Percentiles rank a stretch among this genome's conserved stretches.
Conservation (phyloP, 2,113 vertebrate genomes). For the Gadus macrocephalus region DNA sequence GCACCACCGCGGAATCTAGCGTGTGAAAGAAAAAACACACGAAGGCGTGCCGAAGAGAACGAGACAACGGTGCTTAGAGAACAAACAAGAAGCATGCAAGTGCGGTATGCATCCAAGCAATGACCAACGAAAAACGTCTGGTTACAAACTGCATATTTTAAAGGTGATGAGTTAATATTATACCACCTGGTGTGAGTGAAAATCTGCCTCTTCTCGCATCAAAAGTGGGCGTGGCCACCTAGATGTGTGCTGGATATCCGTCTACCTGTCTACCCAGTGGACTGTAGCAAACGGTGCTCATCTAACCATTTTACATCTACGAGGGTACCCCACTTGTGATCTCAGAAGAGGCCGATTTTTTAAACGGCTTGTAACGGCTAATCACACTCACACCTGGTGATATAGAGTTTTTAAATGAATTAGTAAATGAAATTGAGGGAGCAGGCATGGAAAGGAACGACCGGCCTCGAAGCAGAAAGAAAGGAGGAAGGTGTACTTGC, state of each 20-base stretch:
- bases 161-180: background rate
- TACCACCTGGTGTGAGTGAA: background rate
- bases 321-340: background rate
- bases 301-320: background rate
- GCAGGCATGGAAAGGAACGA: too few species aligned
- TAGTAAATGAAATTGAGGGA: too few species aligned
- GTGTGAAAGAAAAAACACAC: conserved; percentile 34
- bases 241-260: too few species aligned
- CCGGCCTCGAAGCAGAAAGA: background rate
- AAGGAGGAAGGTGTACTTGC: background rate
- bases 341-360: too few species aligned
- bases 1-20: conserved; percentile 65
- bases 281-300: background rate
- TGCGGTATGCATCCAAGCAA: background rate
- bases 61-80: conserved; percentile 47
- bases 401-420: background rate
- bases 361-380: too few species aligned
- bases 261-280: too few species aligned
- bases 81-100: conserved; percentile 14
- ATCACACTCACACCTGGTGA: background rate
- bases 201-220: too few species aligned
- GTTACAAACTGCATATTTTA: background rate
- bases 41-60: conserved; percentile 45
- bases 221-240: too few species aligned
- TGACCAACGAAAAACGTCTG: background rate